Base-by-base conservation (phyloP, 2,113 vertebrate genomes). In the Osmerus eperlanus region DNA sequence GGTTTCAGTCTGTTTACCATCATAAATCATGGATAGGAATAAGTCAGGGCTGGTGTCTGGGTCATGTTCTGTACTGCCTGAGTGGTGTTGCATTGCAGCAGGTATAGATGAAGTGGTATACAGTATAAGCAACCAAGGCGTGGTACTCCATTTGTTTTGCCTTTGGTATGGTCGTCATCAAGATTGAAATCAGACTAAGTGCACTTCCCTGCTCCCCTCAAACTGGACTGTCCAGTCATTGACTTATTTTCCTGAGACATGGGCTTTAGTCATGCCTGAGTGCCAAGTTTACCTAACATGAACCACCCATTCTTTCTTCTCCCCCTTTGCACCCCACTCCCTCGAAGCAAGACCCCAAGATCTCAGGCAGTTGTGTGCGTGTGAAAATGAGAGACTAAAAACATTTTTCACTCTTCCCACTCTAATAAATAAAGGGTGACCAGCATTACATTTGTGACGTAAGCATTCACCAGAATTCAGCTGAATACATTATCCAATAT, bases 271-370 rank as follows among this genome's bases (percentile, higher is more conserved):
- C 72, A 67, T 88, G 85, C 81, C 81, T 53, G 21, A 21, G 61
- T 71, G 78, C 87, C 86, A 89, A 80, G 77, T 80, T 90, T 85
- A 91, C 88, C 87, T 91, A 83, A 77, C 62, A 66, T 89, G 86
- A 91, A 87, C 88, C 83, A 51, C 15, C 63, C 36, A 80, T 77
- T 67, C 4, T 36, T 85, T 80, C 77, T 82, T 79, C 73, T 65
- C 53, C 79, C 67, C 72, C 71, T 72, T 58, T 68, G 54, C 70
- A 82, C 70, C 70, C 78, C 71, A 65, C 61, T 23, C 23, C 8
- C 16, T 68, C 25, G 14, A 61, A 47, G 36, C 51, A 41, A 65
- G 23, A n/a, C 68, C 13, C 23, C 19, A 71, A 76, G 71, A 68
- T 79, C 80, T 67, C 75, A 84, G 75, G 70, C 81, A 67, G 63